Base-by-base conservation (phyloP, 2,797 vertebrate species). In the Cirrhinus molitorella region DNA sequence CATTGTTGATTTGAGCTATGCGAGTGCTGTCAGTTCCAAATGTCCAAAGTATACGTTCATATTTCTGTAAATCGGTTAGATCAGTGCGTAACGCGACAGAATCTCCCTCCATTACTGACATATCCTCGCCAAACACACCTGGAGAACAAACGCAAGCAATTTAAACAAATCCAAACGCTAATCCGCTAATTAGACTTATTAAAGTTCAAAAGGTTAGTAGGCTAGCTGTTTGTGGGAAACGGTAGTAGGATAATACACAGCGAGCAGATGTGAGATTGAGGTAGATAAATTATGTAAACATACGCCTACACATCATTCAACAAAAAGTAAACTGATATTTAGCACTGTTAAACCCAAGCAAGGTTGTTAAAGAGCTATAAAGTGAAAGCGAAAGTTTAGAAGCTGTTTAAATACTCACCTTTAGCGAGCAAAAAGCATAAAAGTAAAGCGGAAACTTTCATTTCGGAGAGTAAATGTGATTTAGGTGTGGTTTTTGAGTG, bases 1-100 rank as follows among this genome's bases (percentile, higher is more conserved):
- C 28, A 21, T 21, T 66, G 43, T 37, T 79, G 25, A 79, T 66
- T 10, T 49, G 76, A 51, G 61, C 76, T n/a, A 66, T 79, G 1
- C 59, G 76, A 66, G 40, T 49, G 25, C 40, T 14, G 10, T 10
- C 57, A 2, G 23, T 1, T 28, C 74, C 75, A 77, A 77, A 77
- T 21, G 40, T 63, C 75, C 75, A 77, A 11, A 77, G 3, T 45
- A 77, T 31, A 5, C 0, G n/a, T 8, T 77, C 73, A 45, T 12
- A 45, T 25, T 2, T 31, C 6, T 31, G 8, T n/a, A 61, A 5
- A 21, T 63, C n/a, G 31, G 16, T 77, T 2, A 77, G 37, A 31
- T 8, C 16, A 17, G 25, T 51, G 25, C 21, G 17, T 34, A 53
- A 1, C 1, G 10, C 43, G 14, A 76, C 37, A 45, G n/a, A 21